phyloP scores from a whole-genome alignment of 2,888 invertebrate genomes.

The Synergus itoensis region DNA sequence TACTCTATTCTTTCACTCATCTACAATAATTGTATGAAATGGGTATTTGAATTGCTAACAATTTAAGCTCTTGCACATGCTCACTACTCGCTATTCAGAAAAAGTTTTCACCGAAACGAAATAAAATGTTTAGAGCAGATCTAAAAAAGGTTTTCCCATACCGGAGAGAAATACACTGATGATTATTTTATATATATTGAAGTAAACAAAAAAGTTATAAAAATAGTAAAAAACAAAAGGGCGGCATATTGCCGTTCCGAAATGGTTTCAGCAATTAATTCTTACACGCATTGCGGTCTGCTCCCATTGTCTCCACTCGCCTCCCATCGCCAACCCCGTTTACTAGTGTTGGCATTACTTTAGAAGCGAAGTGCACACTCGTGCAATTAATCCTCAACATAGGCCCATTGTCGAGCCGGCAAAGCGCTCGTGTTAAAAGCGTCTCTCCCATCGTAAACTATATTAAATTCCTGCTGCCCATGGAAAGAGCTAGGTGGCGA shows the following conservation, averaged over 20 bases:
- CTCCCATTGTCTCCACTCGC: slow-evolving; percentile 10
- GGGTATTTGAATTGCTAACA: background rate
- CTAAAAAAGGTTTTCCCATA: background rate
- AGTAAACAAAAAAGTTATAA: background rate
- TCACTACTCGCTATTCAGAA: too few relatives aligned
- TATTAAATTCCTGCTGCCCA: slow-evolving; percentile 59
- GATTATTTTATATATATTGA: too few relatives aligned
- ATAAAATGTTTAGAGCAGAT: background rate
- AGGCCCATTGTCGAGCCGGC: slow-evolving; percentile 19
- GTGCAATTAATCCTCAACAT: slow-evolving; percentile 33
- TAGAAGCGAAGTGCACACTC: slow-evolving; percentile 28
- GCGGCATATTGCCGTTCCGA: slow-evolving; percentile 1
- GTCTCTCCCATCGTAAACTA: slow-evolving; percentile 60
- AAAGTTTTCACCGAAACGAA: background rate
- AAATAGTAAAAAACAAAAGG: background rate
- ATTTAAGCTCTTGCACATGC: background rate
- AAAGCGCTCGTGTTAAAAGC: slow-evolving; percentile 41
- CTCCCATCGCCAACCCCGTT: slow-evolving; percentile 5
- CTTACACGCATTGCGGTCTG: slow-evolving; percentile 28
- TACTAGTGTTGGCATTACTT: slow-evolving; percentile 30
- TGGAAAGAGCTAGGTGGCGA: slow-evolving; percentile 42
- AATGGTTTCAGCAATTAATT: slow-evolving; percentile 22
- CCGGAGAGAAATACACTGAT: background rate
- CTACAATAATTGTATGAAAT: background rate
- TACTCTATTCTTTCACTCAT: background rate